A percentile compares a stretch with the other conserved stretches of the same genome.
Conservation (phyloP, 2,888 invertebrate species). For the Agrochola circellaris region DNA sequence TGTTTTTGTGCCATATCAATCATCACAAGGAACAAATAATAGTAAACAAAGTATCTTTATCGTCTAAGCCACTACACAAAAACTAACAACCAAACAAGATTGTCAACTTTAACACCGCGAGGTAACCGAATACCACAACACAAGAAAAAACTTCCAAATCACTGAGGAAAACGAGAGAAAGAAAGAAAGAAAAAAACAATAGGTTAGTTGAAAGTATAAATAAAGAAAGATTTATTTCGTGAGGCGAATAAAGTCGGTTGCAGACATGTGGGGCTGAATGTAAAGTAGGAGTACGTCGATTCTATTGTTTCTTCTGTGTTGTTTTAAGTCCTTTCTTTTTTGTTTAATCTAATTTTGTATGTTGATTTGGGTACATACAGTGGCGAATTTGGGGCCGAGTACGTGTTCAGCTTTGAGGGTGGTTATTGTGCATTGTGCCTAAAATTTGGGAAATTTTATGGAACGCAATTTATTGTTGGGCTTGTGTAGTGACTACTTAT, state of each 20-base stretch:
- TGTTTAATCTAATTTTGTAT: constrained; percentile 62
- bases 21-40: background rate
- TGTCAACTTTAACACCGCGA: constrained; percentile 41
- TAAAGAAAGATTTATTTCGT: constrained; percentile 83
- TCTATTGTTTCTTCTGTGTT: constrained; percentile 56
- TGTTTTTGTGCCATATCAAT: background rate
- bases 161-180: constrained; percentile 68
- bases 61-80: constrained; percentile 16
- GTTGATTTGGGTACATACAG: constrained; percentile 60
- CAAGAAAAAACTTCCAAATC: constrained; percentile 70
- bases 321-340: constrained; percentile 60
- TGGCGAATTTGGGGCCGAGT: constrained; percentile 18
- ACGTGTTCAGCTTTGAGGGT: constrained; percentile 30
- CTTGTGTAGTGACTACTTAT: background rate
- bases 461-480: background rate
- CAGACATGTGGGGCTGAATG: constrained; percentile 76
- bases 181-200: constrained; percentile 74
- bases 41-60: constrained; percentile 28
- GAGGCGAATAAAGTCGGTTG: constrained; percentile 77
- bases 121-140: constrained; percentile 48
- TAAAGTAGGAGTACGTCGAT: constrained; percentile 71
- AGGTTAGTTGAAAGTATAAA: constrained; percentile 81
- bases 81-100: constrained; percentile 30
- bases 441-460: constrained; percentile 5
- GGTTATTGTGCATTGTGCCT: constrained; percentile 10